phyloP scores from a whole-genome alignment of 2,888 invertebrate genomes.

The Lissocephala sabroskyi region DNA sequence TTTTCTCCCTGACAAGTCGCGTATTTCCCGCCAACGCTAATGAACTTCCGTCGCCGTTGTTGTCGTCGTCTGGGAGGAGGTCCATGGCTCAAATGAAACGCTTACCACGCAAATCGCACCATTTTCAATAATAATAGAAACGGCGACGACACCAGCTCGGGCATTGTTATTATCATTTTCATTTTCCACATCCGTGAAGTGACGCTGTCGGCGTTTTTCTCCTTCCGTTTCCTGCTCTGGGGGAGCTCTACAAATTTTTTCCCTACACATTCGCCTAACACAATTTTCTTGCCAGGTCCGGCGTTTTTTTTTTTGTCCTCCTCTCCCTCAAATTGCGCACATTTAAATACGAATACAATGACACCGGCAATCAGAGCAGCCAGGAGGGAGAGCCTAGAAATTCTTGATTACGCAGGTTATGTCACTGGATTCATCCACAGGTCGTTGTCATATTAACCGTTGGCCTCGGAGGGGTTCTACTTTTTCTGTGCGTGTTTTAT shows the following conservation, averaged over 20 bases:
- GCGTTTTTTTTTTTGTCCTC: constrained; percentile 16
- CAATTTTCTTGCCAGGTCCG: constrained; percentile 32
- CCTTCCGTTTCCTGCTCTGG: constrained; percentile 8
- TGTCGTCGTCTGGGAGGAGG: neutral
- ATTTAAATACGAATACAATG: constrained; percentile 42
- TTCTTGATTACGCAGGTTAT: neutral
- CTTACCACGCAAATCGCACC: constrained; percentile 51
- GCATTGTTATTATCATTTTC: constrained; percentile 56
- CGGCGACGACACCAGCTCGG: constrained; percentile 27
- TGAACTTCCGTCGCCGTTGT: constrained; percentile 1
- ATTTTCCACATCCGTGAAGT: constrained; percentile 39
- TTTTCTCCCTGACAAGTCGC: neutral
- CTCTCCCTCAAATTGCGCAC: constrained; percentile 41
- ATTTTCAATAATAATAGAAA: constrained; percentile 43
- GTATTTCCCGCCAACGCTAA: neutral
- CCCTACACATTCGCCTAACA: constrained; percentile 47
- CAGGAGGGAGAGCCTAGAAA: neutral
- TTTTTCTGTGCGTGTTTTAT: no score
- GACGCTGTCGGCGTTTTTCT: no score
- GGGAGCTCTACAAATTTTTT: constrained; percentile 19
- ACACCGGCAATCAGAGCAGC: neutral
- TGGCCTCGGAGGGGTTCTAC: constrained; percentile 38
- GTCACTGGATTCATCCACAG: neutral
- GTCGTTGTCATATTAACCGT: constrained; percentile 39
- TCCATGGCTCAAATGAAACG: constrained; percentile 39